Base-by-base conservation (phyloP, 2,888 invertebrate genomes). In the Mechanitis mazaeus region DNA sequence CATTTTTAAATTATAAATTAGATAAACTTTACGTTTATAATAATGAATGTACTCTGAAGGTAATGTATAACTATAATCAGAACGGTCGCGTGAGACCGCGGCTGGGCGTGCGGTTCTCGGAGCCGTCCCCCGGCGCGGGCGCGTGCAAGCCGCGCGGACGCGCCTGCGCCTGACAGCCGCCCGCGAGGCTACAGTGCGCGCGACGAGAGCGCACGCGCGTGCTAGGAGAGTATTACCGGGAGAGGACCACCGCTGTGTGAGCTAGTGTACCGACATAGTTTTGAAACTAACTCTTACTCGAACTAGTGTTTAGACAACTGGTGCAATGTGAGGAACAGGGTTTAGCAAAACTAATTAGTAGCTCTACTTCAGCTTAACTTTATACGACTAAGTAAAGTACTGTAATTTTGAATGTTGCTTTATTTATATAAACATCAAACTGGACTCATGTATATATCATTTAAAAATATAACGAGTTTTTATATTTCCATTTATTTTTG, bases 111-210 rank as follows among this genome's bases (percentile, higher is more conserved):
- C 75, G 88, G 1, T 87, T 88, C 71, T 87, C 87, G 0, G 88
- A 88, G 70, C 77, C 77, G 1, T 66, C 75, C 7, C 61, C 64
- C 0, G 79, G 80, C 33, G 74, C 76, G 31, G 78, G 77, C 54
- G 60, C 66, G 9, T 71, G 76, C 1, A 68, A 72, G 20, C 66
- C 70, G n/a, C 80, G 50, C 31, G 28, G 50, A 7, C 50, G 87
- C 42, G 79, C 77, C 45, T 80, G 80, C 42, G 84, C 87, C 76
- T 87, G 88, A 87, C 88, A 75, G 5, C 88, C 88, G 45, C 83
- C 87, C 9, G 76, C 85, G 47, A 80, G 87, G 54, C 81, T 88
- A 28, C 67, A 77, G 59, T 87, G 87, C 75, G 85, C 86, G 0
- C 75, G 75, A 2, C 84, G 78, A 73, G 88, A 88, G 74, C 80